Conservation (phyloP, 92 coral and sea anemone genomes). For the Virgularia gustaviana region DNA sequence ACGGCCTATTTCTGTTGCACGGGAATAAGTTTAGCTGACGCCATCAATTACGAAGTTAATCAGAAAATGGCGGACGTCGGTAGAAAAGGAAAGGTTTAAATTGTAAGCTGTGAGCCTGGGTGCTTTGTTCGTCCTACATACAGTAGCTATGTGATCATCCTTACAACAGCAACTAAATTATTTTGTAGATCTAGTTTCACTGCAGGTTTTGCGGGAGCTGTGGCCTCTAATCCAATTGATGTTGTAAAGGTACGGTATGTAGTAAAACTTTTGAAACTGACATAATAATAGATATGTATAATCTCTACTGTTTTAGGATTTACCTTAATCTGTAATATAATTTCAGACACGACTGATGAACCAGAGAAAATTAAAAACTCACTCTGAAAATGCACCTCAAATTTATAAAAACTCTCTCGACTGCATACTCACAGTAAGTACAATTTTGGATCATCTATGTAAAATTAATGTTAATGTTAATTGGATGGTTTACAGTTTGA, state of each 20-base stretch:
- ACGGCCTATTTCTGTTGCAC: too few relatives aligned
- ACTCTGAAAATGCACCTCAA: conserved; percentile 58
- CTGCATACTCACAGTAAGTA: conserved; percentile 75
- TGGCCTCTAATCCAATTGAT: conserved; percentile 95
- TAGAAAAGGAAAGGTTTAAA: too few relatives aligned
- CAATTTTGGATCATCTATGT: background rate
- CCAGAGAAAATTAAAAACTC: conserved; percentile 75
- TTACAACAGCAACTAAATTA: too few relatives aligned
- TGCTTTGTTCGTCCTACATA: too few relatives aligned
- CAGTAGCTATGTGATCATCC: too few relatives aligned
- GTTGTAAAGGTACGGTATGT: conserved; percentile 76
- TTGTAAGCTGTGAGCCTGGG: too few relatives aligned
- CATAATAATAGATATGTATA: background rate
- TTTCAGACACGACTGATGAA: conserved; percentile 98
- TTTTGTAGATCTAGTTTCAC: conserved; percentile 81
- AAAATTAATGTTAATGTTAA: background rate
- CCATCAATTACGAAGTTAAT: too few relatives aligned
- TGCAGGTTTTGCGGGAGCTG: conserved; percentile 95
- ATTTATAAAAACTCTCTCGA: conserved; percentile 81
- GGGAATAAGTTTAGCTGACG: too few relatives aligned
- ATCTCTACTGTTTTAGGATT: background rate
- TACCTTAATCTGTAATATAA: background rate
- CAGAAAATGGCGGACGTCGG: too few relatives aligned
- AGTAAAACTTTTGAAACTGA: background rate
- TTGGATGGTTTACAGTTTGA: background rate